Percentiles rank a stretch among this genome's conserved stretches.
These are phyloP conservation scores for Ditylenchus dipsaci DNA, from an alignment of 1,140 invertebrate genomes.

Conservation along the genomic window DNA sequence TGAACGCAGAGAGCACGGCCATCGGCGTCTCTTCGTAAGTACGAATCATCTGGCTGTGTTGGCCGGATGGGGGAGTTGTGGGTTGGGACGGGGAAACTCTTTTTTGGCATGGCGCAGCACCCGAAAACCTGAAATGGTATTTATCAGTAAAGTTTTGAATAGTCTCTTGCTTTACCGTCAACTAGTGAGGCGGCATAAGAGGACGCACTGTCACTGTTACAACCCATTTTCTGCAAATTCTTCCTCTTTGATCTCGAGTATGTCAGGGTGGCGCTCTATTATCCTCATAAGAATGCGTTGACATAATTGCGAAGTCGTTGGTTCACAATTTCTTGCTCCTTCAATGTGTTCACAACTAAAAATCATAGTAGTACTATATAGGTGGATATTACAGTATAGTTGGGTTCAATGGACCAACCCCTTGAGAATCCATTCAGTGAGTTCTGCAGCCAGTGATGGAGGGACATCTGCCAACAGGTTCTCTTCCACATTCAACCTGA, in stretches of 20 bases:
- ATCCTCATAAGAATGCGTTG: constrained; percentile 39
- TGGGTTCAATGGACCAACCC: constrained; percentile 1
- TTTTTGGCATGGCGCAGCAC: neutral
- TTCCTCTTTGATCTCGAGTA: constrained; percentile 40
- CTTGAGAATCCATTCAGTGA: constrained; percentile 40
- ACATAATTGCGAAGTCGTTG: constrained; percentile 41
- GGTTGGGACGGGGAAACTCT: neutral
- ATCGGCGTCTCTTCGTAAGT: neutral
- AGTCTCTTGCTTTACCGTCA: neutral
- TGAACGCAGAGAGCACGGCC: neutral
- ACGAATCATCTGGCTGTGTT: neutral
- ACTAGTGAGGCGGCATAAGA: neutral
- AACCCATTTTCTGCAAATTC: constrained; percentile 8
- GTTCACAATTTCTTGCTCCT: constrained; percentile 42
- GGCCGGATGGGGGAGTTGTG: neutral
- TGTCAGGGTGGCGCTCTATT: constrained; percentile 40
- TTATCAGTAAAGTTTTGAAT: too few relatives aligned
- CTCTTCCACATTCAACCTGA: constrained; percentile 38
- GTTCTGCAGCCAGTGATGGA: constrained; percentile 44
- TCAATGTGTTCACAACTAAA: constrained; percentile 43
- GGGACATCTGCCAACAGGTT: constrained; percentile 31
- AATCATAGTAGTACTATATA: neutral
- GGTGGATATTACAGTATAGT: neutral
- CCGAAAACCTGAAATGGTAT: neutral
- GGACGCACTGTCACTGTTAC: constrained; percentile 2